Conservation (phyloP, 1,140 invertebrate genomes). For the Coelopa frigida region DNA sequence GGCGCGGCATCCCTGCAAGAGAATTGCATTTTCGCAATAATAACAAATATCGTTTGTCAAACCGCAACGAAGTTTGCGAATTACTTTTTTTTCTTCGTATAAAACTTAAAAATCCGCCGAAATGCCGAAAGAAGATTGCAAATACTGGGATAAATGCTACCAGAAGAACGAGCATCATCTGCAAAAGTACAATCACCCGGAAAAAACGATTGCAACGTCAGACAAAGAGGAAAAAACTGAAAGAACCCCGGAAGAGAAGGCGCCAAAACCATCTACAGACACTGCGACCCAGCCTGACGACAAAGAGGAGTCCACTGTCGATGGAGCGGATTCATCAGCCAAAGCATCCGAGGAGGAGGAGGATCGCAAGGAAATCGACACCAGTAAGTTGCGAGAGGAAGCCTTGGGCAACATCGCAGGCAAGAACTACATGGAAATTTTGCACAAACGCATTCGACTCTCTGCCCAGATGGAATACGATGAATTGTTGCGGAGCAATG, state of each 20-base stretch:
- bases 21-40: too few relatives aligned
- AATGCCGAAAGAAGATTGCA: constrained; percentile 52
- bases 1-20: too few relatives aligned
- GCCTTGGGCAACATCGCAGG: constrained; percentile 30
- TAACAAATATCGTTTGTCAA: too few relatives aligned
- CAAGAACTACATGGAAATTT: constrained; percentile 37
- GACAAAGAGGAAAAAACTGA: background rate
- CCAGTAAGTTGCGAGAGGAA: constrained; percentile 28
- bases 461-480: constrained; percentile 38
- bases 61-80: too few relatives aligned
- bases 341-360: constrained; percentile 7
- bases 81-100: too few relatives aligned
- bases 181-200: constrained; percentile 68
- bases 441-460: constrained; percentile 36
- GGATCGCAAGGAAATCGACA: constrained; percentile 20
- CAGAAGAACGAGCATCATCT: constrained; percentile 74
- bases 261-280: constrained; percentile 24
- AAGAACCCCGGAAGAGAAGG: constrained; percentile 8
- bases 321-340: constrained; percentile 9
- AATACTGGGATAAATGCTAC: constrained; percentile 76
- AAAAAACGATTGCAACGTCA: constrained; percentile 17
- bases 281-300: background rate
- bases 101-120: too few relatives aligned
- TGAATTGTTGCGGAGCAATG: constrained; percentile 32
- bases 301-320: background rate